Evolutionary conservation across 2,113 vertebrate genomes (phyloP), one percentile per base, ranked within the genome.

Genomic region (Scatophagus argus): DNA sequence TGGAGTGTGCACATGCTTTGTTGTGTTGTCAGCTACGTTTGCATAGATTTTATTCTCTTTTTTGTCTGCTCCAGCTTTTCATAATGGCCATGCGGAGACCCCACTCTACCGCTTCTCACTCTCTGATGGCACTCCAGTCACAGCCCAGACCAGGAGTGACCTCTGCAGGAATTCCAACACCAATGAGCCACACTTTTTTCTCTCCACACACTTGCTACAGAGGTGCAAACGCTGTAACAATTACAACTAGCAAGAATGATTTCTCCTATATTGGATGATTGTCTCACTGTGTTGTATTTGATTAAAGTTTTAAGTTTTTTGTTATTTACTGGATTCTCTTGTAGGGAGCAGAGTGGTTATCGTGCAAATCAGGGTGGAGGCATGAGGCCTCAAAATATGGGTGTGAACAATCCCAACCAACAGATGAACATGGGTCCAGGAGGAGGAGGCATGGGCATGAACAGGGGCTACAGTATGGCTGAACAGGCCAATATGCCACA

Each of bases 141-240:
- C 96, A 0, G 98, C 98, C 3, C 97, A 98, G 85, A 99, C 98
- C 0, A 97, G 97, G 82, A 99, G 96, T 55, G 98, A 98, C 79
- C 94, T 98, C 7, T 97, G 96, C 55, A 95, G 96, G 77, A 97
- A 97, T 78, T 95, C 95, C 23, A 95, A 93, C 43, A 97, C 95
- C 73, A 99, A 96, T 51, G 97, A 99, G 32, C 95, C 95, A 0
- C 96, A 96, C 58, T 96, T 95, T 58, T 99, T 97, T 92, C 94
- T 98, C 27, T 99, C 98, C 17, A 98, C 97, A 31, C 98, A 99
- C 85, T 95, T 99, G 67, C 95, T 99, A 73, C 98, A 98, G 85
- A 97, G 98, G 98, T 99, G 79, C 17, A 34, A 87, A 81, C 23
- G 38, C 38, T 59, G 9, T 9, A 7, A 31, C 32, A 54, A 12